A percentile compares a stretch with the other conserved stretches of the same genome.
phyloP scores from a whole-genome alignment of 2,888 invertebrate species.

The Teleiodes luculella region DNA sequence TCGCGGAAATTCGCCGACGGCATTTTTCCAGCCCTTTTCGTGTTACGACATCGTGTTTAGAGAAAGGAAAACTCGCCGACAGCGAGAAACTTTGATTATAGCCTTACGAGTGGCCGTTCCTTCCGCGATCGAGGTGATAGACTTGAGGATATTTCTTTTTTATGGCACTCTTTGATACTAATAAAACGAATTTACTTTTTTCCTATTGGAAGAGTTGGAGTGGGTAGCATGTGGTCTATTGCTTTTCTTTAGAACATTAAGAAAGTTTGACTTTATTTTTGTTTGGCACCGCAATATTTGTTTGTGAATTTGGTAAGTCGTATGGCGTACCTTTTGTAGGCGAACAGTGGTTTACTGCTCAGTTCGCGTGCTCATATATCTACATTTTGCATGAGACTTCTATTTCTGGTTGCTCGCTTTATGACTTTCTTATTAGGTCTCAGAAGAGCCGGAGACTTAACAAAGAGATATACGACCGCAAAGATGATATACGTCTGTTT shows the following conservation, averaged over 20 bases:
- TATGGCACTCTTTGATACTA: conserved; percentile 72
- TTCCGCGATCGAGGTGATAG: conserved; percentile 71
- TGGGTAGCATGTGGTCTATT: conserved; percentile 62
- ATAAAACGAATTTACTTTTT: conserved; percentile 75
- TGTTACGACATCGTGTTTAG: conserved; percentile 76
- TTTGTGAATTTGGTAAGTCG: conserved; percentile 42
- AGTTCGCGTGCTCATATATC: conserved; percentile 45
- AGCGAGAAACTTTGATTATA: conserved; percentile 76
- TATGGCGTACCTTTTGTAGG: conserved; percentile 44
- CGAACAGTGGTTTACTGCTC: conserved; percentile 48
- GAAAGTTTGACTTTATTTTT: conserved; percentile 59
- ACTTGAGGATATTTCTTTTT: conserved; percentile 70
- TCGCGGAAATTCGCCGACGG: conserved; percentile 62
- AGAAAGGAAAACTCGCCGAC: conserved; percentile 73
- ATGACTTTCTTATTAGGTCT: conserved; percentile 57
- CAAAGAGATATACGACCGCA: conserved; percentile 26
- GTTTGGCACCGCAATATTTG: conserved; percentile 35
- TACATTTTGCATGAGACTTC: conserved; percentile 49
- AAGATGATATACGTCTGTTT: not conserved
- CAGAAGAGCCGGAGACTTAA: conserved; percentile 37
- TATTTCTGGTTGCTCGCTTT: conserved; percentile 50
- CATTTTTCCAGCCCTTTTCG: conserved; percentile 73
- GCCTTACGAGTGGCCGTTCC: conserved; percentile 70
- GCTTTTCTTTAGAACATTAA: conserved; percentile 50
- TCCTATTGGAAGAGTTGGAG: conserved; percentile 53